A percentile compares a stretch with the other conserved stretches of the same genome.
These are phyloP conservation scores for Pseudomyrmex pallidus DNA, from an alignment of 1,140 invertebrate genomes.

Conservation along the genomic window DNA sequence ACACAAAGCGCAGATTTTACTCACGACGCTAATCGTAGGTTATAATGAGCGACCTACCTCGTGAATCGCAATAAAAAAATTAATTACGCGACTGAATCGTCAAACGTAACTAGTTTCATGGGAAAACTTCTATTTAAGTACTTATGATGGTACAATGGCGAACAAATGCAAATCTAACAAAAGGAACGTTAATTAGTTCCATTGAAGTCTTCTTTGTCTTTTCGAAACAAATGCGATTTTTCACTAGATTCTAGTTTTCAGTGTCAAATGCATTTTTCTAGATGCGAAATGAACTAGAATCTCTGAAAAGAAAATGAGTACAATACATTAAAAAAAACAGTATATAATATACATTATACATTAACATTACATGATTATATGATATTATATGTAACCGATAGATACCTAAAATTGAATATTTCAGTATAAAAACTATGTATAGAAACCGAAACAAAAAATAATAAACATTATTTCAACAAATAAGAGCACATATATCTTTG, in stretches of 20 bases:
- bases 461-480: neutral
- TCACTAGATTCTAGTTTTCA: slow-evolving; percentile 22
- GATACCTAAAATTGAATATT: too few relatives aligned
- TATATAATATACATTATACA: too few relatives aligned
- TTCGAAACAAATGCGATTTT: slow-evolving; percentile 33
- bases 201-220: slow-evolving; percentile 38
- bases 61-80: slow-evolving; percentile 11
- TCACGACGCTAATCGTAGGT: slow-evolving; percentile 3
- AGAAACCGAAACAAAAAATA: neutral
- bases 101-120: slow-evolving; percentile 32
- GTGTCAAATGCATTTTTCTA: neutral
- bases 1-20: slow-evolving; percentile 32
- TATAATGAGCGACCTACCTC: slow-evolving; percentile 17
- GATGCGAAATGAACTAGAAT: neutral
- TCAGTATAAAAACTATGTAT: too few relatives aligned
- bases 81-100: slow-evolving; percentile 32
- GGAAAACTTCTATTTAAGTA: slow-evolving; percentile 38
- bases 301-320: neutral
- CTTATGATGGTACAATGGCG: slow-evolving; percentile 23
- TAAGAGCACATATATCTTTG: neutral
- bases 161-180: slow-evolving; percentile 42
- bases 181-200: slow-evolving; percentile 47
- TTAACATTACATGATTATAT: too few relatives aligned
- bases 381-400: too few relatives aligned
- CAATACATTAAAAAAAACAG: neutral